Evolutionary conservation across 2,888 invertebrate genomes (phyloP), one percentile per base, ranked within the genome.

Genomic region (Phyto melanocephala): DNA sequence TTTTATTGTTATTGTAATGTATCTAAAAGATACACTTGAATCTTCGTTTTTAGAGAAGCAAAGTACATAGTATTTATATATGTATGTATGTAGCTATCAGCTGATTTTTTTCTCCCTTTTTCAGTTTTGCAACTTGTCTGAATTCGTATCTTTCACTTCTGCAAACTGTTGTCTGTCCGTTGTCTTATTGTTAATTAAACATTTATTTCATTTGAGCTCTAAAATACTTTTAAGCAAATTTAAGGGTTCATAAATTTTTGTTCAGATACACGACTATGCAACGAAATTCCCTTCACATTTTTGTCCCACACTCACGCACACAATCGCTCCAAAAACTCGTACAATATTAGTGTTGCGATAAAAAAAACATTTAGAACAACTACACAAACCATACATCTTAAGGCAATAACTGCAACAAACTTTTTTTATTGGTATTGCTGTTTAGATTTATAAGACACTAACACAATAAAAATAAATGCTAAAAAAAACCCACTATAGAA

Each of bases 221-320:
- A n/a, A n/a, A n/a, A n/a, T n/a, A n/a, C n/a, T n/a, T n/a, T n/a
- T n/a, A n/a, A n/a, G n/a, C n/a, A n/a, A n/a, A n/a, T n/a, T n/a
- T n/a, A n/a, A n/a, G n/a, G n/a, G n/a, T n/a, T n/a, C n/a, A n/a
- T n/a, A n/a, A n/a, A n/a, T n/a, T n/a, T n/a, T n/a, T n/a, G n/a
- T n/a, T n/a, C n/a, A n/a, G n/a, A n/a, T n/a, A n/a, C n/a, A n/a
- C n/a, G n/a, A n/a, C n/a, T n/a, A n/a, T n/a, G n/a, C n/a, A n/a
- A n/a, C n/a, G n/a, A 33, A 87, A 88, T 89, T 87, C 88, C 88
- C 87, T 88, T 88, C 88, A 88, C 89, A 88, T 88, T 89, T 87
- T 45, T 87, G 86, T 86, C 85, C 85, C 87, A 87, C 86, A 87
- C 20, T 45, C 85, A 81, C 8, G 63, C 85, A 84, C 80, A 79